Evolutionary conservation across 2,888 invertebrate genomes (phyloP).

Genomic region (Andrena bicolor): DNA sequence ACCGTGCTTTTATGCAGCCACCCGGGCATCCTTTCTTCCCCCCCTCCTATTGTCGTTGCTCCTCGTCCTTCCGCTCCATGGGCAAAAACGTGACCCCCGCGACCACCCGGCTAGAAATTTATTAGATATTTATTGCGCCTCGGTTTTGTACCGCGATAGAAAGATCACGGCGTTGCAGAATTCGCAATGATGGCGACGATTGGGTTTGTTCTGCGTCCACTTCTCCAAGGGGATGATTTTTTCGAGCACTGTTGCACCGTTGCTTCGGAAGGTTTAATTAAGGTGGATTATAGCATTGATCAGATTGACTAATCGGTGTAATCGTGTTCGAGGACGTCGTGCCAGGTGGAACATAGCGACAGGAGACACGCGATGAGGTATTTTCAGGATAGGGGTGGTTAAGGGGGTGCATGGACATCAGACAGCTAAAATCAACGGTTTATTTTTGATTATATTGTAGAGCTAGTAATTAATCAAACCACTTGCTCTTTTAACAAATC

Average conservation of each 20-base stretch:
- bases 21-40: constrained; percentile 51
- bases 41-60: constrained; percentile 46
- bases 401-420: too few relatives aligned
- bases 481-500: too few relatives aligned
- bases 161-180: constrained; percentile 66
- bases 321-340: too few relatives aligned
- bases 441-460: too few relatives aligned
- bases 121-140: constrained; percentile 84
- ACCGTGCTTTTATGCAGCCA: constrained; percentile 74
- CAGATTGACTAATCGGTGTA: too few relatives aligned
- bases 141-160: constrained; percentile 74
- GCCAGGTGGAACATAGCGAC: too few relatives aligned
- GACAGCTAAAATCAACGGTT: too few relatives aligned
- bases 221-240: background rate
- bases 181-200: constrained; percentile 22
- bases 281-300: too few relatives aligned
- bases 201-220: background rate
- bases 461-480: too few relatives aligned
- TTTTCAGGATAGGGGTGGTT: background rate
- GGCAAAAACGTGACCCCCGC: constrained; percentile 73
- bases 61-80: constrained; percentile 61
- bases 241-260: background rate
- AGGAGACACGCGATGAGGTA: background rate
- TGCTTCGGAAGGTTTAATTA: too few relatives aligned
- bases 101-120: constrained; percentile 82